Conservation (phyloP, 2,113 vertebrate genomes). For the Danio rerio region GRCz12tu NC_133181.1:30237001-30237500, state of each 20-base stretch:
- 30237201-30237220: too few species aligned
- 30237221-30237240: neutral
- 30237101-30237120: too few species aligned
- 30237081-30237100: too few species aligned
- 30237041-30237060: too few species aligned
- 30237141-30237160: too few species aligned
- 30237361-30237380: conserved; percentile 14
- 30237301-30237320: neutral
- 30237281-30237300: neutral
- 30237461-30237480: conserved; percentile 45
- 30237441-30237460: conserved; percentile 37
- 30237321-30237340: neutral
- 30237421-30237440: conserved; percentile 49
- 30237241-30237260: neutral
- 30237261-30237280: neutral
- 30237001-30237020: too few species aligned
- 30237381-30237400: conserved; percentile 26
- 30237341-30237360: neutral
- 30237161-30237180: too few species aligned
- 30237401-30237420: conserved; percentile 30
- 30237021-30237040: too few species aligned
- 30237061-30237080: too few species aligned
- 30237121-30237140: too few species aligned
- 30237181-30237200: too few species aligned
- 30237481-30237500: conserved; percentile 34